phyloP scores from a whole-genome alignment of 1,140 invertebrate species.

The Chironomus tepperi region DNA sequence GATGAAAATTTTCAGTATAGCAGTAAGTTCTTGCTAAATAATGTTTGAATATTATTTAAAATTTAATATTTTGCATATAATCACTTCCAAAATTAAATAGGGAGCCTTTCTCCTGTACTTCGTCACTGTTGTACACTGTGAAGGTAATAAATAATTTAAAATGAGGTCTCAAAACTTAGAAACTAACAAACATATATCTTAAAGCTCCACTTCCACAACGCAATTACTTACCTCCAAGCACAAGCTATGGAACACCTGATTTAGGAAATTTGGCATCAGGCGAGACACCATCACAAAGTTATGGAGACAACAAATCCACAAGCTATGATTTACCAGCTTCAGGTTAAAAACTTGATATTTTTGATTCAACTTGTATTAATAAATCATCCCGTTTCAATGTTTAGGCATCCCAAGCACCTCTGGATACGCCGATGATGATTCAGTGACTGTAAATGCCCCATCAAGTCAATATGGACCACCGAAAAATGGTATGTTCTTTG shows the following conservation, averaged over 20 bases:
- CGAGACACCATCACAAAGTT: background rate
- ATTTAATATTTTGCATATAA: background rate
- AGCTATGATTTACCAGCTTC: background rate
- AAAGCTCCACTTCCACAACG: conserved; percentile 4
- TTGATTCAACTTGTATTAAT: background rate
- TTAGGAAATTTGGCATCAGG: background rate
- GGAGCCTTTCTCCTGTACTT: conserved; percentile 10
- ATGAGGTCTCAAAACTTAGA: background rate
- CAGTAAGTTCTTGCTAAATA: background rate
- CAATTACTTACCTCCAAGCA: conserved; percentile 11
- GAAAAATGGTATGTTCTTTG: too few relatives aligned
- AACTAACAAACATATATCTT: background rate
- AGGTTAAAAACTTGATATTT: background rate
- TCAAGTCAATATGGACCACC: background rate
- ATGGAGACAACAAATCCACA: background rate
- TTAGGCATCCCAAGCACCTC: background rate
- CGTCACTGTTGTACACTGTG: background rate
- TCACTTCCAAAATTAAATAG: background rate
- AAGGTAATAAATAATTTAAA: conserved; percentile 11
- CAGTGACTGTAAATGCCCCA: background rate
- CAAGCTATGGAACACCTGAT: conserved; percentile 16
- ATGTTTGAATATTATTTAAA: background rate
- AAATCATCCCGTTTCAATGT: background rate
- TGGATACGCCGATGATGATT: background rate
- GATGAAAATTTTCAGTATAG: background rate